Conservation (phyloP, 2,888 invertebrate species). For the Rotaria socialis region DNA sequence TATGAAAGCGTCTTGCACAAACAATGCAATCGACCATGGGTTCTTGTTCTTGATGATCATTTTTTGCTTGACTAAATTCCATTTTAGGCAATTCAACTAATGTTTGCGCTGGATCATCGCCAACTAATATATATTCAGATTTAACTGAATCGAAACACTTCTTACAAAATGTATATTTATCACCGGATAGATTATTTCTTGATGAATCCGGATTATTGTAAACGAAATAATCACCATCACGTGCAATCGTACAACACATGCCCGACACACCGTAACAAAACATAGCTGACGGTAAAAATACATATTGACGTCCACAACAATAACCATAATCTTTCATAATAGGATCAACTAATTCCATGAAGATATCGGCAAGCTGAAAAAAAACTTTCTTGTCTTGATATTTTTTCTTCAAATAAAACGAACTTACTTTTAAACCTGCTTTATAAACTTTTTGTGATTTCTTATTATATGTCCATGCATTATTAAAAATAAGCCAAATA, state of each 20-base stretch:
- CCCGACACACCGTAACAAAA: constrained; percentile 93
- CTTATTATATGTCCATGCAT: constrained; percentile 97
- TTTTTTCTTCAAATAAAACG: background rate
- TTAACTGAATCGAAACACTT: constrained; percentile 99
- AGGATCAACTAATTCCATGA: constrained; percentile 93
- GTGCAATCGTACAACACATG: constrained; percentile 83
- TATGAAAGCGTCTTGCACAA: constrained; percentile 93
- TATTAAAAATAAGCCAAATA: constrained; percentile 99
- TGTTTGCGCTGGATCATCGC: constrained; percentile 89
- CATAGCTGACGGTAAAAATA: constrained; percentile 95
- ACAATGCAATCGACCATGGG: constrained; percentile 84
- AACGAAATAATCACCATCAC: constrained; percentile 92
- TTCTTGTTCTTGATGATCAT: constrained; percentile 48
- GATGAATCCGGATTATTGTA: constrained; percentile 45
- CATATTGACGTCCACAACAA: constrained; percentile 95
- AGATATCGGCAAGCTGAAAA: constrained; percentile 81
- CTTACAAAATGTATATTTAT: constrained; percentile 97
- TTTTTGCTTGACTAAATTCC: constrained; percentile 47
- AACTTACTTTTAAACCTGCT: constrained; percentile 76
- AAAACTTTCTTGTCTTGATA: background rate
- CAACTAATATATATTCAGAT: constrained; percentile 91
- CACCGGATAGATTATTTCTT: constrained; percentile 45
- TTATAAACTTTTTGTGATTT: constrained; percentile 95
- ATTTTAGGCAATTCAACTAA: constrained; percentile 51
- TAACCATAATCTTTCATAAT: constrained; percentile 97